Evolutionary conservation across 2,113 vertebrate species (phyloP), one percentile per base, ranked within the genome.

Genomic region (Phoenicopterus ruber): DNA sequence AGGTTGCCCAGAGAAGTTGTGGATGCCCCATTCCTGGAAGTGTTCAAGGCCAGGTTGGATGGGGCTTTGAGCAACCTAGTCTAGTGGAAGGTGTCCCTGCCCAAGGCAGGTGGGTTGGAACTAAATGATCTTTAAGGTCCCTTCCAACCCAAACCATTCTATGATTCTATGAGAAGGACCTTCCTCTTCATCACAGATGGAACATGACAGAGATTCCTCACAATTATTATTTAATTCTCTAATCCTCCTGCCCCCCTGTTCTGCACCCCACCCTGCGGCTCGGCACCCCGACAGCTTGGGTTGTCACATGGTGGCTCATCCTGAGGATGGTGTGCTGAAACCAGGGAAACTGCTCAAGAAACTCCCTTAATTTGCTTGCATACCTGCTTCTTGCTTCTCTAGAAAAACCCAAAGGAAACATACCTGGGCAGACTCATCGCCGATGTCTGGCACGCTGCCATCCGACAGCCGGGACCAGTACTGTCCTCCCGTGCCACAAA

Each of bases 351-450:
- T 2, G 2, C 24, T 36, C 40, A 13, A 81, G 49, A 77, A 74
- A 74, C 19, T 57, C 54, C 54, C 12, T 58, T 20, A 7, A 70
- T 58, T 77, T 1, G 0, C 61, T 42, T 28, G 31, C 42, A 59
- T 0, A 1, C 13, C 12, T 16, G 40, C 36, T 29, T 31, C 49
- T 65, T 57, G n/a, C 40, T 86, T 32, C 69, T 78, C 57, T 15
- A 78, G 38, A 86, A 91, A 72, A 72, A 36, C 13, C 19, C 73
- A 87, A 32, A 4, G 21, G 40, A 69, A 83, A 95, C 67, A 0
- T 98, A 99, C 99, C 99, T 98, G 98, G 17, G 96, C 82, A 55
- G 98, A 95, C 44, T 97, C 83, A 90, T 99, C 98, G 32, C 97
- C 97, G 5, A 98, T 97, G 73, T 99, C 98, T 3, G 97, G 97